Base-by-base conservation (phyloP, 2,113 vertebrate genomes). In the Arothron firmamentum region DNA sequence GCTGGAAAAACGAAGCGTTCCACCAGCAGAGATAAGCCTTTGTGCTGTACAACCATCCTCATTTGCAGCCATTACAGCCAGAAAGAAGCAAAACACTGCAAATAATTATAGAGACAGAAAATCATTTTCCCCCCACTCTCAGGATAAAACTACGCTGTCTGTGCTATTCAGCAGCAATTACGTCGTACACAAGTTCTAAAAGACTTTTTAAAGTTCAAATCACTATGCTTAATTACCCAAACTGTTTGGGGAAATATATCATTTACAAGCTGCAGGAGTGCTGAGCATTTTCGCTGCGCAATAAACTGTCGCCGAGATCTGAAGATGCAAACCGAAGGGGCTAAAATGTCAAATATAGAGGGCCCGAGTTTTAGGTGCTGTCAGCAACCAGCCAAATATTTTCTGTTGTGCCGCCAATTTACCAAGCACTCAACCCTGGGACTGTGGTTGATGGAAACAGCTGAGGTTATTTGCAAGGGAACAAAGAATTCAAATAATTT, bases 321-420 rank as follows among this genome's bases (percentile, higher is more conserved):
- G 57, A 77, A 77, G 45, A 66, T 55, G 55, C 78, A 87, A 73
- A 85, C 82, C 85, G 70, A 84, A 79, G 71, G 74, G 65, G 69
- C 78, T 64, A 50, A 84, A 83, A 79, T 82, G 82, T 85, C 82
- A 83, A 84, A 82, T 81, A 67, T 54, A 60, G 46, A 62, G 75
- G 69, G 62, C 65, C 56, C n/a, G 67, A 28, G 56, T 83, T 84
- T 78, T 78, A 67, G 76, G 67, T 75, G 76, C 76, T 68, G 76
- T 79, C 82, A 77, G 75, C 79, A 78, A 81, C 74, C 72, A 75
- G 81, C 68, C 51, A 59, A 75, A 74, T 82, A 85, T 80, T 50
- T 59, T 61, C 57, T 82, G 51, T 79, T 86, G 81, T 83, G 81
- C 68, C 75, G 79, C 84, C 64, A 74, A 71, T 86, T 85, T 72